These are phyloP conservation scores for Pollachius pollachius DNA, from an alignment of 2,113 vertebrate species.

Conservation along the genomic window DNA sequence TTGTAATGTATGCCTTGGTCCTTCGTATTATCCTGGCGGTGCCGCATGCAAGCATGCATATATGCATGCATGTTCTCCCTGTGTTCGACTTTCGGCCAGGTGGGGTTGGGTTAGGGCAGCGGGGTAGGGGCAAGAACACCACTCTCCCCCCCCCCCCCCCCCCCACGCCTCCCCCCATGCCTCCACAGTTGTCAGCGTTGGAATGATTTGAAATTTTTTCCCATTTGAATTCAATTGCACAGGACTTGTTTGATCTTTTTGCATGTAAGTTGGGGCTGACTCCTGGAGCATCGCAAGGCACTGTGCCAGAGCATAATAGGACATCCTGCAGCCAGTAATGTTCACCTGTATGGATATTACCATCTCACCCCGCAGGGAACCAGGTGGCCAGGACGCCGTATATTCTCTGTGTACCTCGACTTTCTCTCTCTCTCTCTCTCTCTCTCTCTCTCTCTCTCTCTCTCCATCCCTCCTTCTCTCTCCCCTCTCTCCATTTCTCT, in stretches of 20 bases:
- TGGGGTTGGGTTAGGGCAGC: neutral
- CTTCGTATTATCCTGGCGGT: conserved; percentile 66
- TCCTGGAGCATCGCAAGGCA: conserved; percentile 63
- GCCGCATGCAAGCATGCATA: conserved; percentile 28
- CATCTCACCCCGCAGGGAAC: conserved; percentile 63
- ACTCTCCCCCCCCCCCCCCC: too few species aligned
- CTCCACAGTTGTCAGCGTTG: conserved; percentile 62
- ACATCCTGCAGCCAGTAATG: conserved; percentile 65
- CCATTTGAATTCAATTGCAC: conserved; percentile 74
- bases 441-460: too few species aligned
- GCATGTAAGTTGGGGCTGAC: conserved; percentile 61
- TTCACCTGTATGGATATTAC: conserved; percentile 77
- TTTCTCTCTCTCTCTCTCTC: too few species aligned
- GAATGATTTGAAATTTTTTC: conserved; percentile 70
- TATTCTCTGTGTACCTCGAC: conserved; percentile 60
- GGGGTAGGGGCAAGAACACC: conserved; percentile 58
- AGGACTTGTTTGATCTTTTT: conserved; percentile 76
- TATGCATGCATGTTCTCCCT: conserved; percentile 28
- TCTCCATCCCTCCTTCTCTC: too few species aligned
- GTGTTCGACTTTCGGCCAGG: conserved; percentile 54
- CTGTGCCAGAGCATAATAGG: conserved; percentile 68
- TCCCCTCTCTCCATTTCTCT: conserved; percentile 21
- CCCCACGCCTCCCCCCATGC: conserved; percentile 6
- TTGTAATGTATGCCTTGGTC: conserved; percentile 63
- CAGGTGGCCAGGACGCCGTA: conserved; percentile 58